phyloP scores from a whole-genome alignment of 2,113 vertebrate species.

The Holacanthus passer region DNA sequence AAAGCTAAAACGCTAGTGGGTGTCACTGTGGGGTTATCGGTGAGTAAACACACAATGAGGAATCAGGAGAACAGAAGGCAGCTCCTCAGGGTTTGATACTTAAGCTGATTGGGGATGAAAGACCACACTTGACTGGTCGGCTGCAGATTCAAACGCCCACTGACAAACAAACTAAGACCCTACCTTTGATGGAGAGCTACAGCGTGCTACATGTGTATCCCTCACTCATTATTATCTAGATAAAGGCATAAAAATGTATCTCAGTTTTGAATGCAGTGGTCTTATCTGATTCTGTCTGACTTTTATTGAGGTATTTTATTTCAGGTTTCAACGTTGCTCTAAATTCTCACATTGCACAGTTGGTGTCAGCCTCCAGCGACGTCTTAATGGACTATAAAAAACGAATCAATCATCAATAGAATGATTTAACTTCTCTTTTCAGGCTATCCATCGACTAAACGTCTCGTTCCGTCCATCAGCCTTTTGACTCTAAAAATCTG shows the following conservation, averaged over 20 bases:
- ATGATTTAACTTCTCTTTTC: slow-evolving; percentile 46
- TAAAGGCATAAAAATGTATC: background rate
- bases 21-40: slow-evolving; percentile 33
- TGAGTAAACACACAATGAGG: slow-evolving; percentile 46
- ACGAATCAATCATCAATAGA: slow-evolving; percentile 55
- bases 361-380: slow-evolving; percentile 36
- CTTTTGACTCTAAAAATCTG: background rate
- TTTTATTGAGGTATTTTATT: background rate
- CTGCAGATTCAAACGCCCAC: slow-evolving; percentile 47
- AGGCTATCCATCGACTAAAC: slow-evolving; percentile 32
- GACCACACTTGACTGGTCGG: slow-evolving; percentile 60
- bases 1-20: slow-evolving; percentile 16
- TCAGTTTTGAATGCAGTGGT: background rate
- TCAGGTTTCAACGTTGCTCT: slow-evolving; percentile 1
- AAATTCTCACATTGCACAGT: slow-evolving; percentile 22
- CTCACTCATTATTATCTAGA: background rate
- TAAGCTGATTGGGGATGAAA: slow-evolving; percentile 60
- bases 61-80: slow-evolving; percentile 35
- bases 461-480: background rate
- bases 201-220: background rate
- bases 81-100: slow-evolving; percentile 46
- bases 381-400: slow-evolving; percentile 59
- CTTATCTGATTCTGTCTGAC: background rate
- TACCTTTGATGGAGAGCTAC: slow-evolving; percentile 29
- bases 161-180: slow-evolving; percentile 44